A percentile compares a stretch with the other conserved stretches of the same genome.
phyloP scores from a whole-genome alignment of 2,797 vertebrate genomes.

The Rhabdomys pumilio region DNA sequence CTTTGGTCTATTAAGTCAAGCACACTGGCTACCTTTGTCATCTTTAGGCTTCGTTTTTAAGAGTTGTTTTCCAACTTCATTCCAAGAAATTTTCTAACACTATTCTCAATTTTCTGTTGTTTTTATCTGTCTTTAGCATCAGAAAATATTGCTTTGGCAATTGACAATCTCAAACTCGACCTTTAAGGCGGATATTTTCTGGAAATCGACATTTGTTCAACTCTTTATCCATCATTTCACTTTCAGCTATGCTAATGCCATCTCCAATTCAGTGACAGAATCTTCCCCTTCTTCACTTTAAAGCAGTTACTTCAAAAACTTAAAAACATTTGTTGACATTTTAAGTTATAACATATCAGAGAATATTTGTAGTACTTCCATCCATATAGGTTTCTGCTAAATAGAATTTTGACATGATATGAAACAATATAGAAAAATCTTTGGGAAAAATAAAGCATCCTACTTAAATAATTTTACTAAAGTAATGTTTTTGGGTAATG shows the following conservation, averaged over 20 bases:
- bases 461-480: neutral
- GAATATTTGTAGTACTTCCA: neutral
- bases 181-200: neutral
- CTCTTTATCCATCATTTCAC: neutral
- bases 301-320: neutral
- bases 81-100: neutral
- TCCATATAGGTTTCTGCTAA: neutral
- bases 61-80: neutral
- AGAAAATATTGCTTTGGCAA: neutral
- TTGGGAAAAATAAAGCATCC: neutral
- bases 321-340: neutral
- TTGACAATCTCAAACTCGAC: neutral
- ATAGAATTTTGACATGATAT: neutral
- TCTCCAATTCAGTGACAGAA: neutral
- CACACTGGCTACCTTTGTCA: neutral
- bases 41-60: neutral
- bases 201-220: neutral
- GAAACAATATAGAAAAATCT: neutral
- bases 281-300: neutral
- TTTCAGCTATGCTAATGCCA: neutral
- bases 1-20: neutral
- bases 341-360: neutral
- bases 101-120: neutral
- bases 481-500: neutral
- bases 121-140: neutral